Evolutionary conservation across 2,888 invertebrate genomes (phyloP), one percentile per base, ranked within the genome.

Genomic region (Listrodromus nycthemerus): DNA sequence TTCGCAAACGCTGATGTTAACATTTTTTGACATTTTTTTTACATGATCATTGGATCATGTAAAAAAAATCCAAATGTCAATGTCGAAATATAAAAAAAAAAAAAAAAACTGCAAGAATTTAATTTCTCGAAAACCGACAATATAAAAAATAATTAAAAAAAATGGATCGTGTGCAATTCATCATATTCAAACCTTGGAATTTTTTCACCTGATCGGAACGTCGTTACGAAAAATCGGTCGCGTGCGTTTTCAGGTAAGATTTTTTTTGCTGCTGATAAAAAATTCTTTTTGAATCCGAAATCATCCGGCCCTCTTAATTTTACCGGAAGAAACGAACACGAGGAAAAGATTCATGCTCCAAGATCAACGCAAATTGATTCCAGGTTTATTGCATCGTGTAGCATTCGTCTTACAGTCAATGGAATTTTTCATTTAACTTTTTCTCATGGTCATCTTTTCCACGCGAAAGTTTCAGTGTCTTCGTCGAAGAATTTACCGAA

Each of bases 401-500:
- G 41, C 16, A 45, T 45, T 45, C 13, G 13, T 41, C 10, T 41
- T 0, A 45, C 10, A 27, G 6, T 5, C n/a, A 0, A 24, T 24
- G 4, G 5, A 16, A 58, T 24, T 13, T 58, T 58, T 48, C 2
- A 48, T n/a, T 48, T 16, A 13, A 1, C 13, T 27, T 71, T 30
- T 16, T 61, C 61, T 24, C 16, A 10, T 66, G n/a, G 33, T 61
- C 6, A 45, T 70, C 21, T n/a, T 58, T 37, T 58, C 41, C 30
- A 30, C 30, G 61, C 27, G 30, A 30, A 16, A 30, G 16, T 16
- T 27, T 61, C 5, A 27, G 13, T 61, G 27, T 41, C 58, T 63
- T 33, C 50, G 13, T 16, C 37, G 16, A 48, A 48, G 2, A 45
- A 41, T 52, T 95, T 93, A 98, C 98, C 98, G 92, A 99, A 97